Conservation (phyloP, 2,113 vertebrate genomes). For the Arenaria interpres region DNA sequence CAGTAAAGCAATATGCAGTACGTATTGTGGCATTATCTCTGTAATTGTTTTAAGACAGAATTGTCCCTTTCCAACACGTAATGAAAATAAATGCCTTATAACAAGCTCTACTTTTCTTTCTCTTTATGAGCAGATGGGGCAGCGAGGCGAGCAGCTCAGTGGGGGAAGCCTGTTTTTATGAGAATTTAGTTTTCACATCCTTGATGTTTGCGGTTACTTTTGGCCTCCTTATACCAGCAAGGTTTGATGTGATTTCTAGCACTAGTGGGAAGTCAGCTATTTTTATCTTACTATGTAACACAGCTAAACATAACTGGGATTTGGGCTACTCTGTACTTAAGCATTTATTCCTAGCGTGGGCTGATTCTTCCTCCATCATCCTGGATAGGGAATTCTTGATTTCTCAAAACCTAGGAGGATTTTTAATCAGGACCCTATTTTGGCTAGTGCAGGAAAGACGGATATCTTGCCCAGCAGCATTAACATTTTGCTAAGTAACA, state of each 20-base stretch:
- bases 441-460: neutral
- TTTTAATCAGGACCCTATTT: neutral
- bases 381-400: neutral
- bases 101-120: neutral
- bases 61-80: slow-evolving; percentile 41
- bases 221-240: neutral
- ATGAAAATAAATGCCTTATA: slow-evolving; percentile 63
- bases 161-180: neutral
- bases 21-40: slow-evolving; percentile 43
- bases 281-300: neutral
- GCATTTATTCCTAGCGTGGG: neutral
- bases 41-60: slow-evolving; percentile 28
- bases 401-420: neutral
- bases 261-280: neutral
- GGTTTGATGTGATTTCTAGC: neutral
- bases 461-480: neutral
- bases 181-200: neutral
- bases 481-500: neutral
- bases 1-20: slow-evolving; percentile 35
- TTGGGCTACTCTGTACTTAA: neutral
- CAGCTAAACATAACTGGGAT: neutral
- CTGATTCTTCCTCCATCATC: neutral
- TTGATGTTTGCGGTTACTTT: neutral
- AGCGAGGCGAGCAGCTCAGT: fast-evolving
- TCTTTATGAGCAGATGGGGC: neutral